Evolutionary conservation across 2,888 invertebrate species (phyloP).

Genomic region (Aricia artaxerxes): DNA sequence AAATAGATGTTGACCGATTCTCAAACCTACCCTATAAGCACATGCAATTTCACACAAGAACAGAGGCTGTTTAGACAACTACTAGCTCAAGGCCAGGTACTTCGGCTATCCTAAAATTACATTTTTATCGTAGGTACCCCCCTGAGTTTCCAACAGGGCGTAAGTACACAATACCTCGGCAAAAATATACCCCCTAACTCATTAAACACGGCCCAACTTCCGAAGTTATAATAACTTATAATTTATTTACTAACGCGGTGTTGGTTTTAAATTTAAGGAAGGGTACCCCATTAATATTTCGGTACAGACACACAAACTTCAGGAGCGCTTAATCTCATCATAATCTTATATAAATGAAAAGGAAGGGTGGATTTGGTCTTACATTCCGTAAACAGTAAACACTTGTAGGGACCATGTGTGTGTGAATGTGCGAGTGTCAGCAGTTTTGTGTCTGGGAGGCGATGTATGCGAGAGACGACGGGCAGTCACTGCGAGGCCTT

Average conservation of each 20-base stretch:
- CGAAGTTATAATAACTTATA: conserved; percentile 15
- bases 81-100: too few relatives aligned
- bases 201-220: neutral
- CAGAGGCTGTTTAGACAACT: too few relatives aligned
- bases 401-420: too few relatives aligned
- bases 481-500: too few relatives aligned
- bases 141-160: neutral
- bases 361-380: neutral
- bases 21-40: too few relatives aligned
- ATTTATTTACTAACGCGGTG: conserved; percentile 15
- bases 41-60: too few relatives aligned
- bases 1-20: too few relatives aligned
- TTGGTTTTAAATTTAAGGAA: conserved; percentile 20
- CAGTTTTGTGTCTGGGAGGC: too few relatives aligned
- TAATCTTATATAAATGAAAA: neutral
- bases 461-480: too few relatives aligned
- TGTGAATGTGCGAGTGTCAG: too few relatives aligned
- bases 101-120: too few relatives aligned
- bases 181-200: neutral
- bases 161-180: neutral
- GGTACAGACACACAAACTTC: neutral
- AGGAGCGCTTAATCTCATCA: neutral
- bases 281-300: neutral
- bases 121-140: neutral
- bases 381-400: neutral